These are phyloP conservation scores for Caradrina kadenii DNA, from an alignment of 2,888 invertebrate species.

Conservation along the genomic window DNA sequence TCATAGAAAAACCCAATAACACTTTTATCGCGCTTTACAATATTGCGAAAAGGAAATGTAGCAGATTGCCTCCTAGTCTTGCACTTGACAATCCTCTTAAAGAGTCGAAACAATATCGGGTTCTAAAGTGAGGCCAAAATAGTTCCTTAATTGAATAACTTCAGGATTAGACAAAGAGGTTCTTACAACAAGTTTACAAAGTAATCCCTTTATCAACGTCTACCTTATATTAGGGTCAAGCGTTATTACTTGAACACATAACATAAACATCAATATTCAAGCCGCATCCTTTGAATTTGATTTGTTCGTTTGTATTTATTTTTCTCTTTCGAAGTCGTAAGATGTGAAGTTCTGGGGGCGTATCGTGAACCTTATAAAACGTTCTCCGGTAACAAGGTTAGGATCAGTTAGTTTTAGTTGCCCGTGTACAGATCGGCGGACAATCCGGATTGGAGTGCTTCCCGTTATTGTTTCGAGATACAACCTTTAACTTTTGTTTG, in stretches of 20 bases:
- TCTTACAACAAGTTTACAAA: conserved; percentile 41
- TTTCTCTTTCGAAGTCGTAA: conserved; percentile 54
- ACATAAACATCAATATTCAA: conserved; percentile 63
- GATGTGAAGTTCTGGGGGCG: conserved; percentile 49
- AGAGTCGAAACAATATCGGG: conserved; percentile 14
- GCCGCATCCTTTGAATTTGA: conserved; percentile 71
- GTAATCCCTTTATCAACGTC: conserved; percentile 43
- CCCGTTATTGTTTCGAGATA: conserved; percentile 54
- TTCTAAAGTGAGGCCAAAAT: conserved; percentile 38
- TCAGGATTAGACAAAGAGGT: conserved; percentile 50
- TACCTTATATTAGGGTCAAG: conserved; percentile 26
- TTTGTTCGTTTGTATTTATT: conserved; percentile 71
- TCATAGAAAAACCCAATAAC: too few relatives aligned
- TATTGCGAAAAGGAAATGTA: too few relatives aligned
- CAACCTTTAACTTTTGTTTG: conserved; percentile 41
- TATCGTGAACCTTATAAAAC: conserved; percentile 63
- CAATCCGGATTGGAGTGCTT: conserved; percentile 51
- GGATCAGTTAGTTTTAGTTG: conserved; percentile 70
- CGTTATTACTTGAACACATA: conserved; percentile 51
- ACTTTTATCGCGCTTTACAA: too few relatives aligned
- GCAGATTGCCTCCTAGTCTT: too few relatives aligned
- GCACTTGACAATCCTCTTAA: not conserved
- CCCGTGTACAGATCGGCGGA: conserved; percentile 56
- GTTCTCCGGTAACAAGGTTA: conserved; percentile 69
- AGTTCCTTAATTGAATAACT: conserved; percentile 59